phyloP scores from a whole-genome alignment of 1,140 invertebrate genomes.

The Cataglyphis hispanica region DNA sequence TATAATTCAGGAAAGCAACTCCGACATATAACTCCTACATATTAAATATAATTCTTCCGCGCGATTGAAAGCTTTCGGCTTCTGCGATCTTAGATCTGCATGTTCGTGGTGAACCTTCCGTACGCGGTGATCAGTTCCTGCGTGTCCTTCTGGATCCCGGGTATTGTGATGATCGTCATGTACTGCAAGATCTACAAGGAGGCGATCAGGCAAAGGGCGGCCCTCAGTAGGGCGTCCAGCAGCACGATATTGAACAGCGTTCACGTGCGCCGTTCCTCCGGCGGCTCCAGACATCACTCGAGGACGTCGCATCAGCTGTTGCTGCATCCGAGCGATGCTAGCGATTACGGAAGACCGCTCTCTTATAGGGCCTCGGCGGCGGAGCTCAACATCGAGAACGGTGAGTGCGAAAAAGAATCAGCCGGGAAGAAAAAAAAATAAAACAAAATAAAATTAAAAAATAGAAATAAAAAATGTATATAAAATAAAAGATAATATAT shows the following conservation, averaged over 20 bases:
- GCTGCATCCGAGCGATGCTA: constrained; percentile 89
- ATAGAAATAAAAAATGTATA: neutral
- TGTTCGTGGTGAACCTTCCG: constrained; percentile 95
- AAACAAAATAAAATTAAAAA: constrained; percentile 2
- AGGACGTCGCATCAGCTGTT: constrained; percentile 89
- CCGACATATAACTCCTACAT: neutral
- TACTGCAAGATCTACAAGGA: constrained; percentile 97
- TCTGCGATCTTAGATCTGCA: constrained; percentile 88
- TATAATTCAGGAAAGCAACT: neutral
- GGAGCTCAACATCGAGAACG: constrained; percentile 82
- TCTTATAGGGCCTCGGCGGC: constrained; percentile 79
- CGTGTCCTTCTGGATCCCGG: constrained; percentile 98
- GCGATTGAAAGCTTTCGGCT: constrained; percentile 19
- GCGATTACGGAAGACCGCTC: constrained; percentile 80
- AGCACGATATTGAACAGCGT: constrained; percentile 93
- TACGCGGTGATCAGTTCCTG: constrained; percentile 96
- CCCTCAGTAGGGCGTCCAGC: constrained; percentile 92
- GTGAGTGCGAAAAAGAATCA: constrained; percentile 74
- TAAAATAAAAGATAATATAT: neutral
- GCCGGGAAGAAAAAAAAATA: neutral
- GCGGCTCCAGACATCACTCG: constrained; percentile 81
- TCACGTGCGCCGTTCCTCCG: constrained; percentile 89
- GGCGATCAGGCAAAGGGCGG: constrained; percentile 95
- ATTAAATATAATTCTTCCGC: constrained; percentile 4
- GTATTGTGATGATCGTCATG: constrained; percentile 97